Conservation (phyloP, 1,140 invertebrate genomes). For the Chrysopa pallens region DNA sequence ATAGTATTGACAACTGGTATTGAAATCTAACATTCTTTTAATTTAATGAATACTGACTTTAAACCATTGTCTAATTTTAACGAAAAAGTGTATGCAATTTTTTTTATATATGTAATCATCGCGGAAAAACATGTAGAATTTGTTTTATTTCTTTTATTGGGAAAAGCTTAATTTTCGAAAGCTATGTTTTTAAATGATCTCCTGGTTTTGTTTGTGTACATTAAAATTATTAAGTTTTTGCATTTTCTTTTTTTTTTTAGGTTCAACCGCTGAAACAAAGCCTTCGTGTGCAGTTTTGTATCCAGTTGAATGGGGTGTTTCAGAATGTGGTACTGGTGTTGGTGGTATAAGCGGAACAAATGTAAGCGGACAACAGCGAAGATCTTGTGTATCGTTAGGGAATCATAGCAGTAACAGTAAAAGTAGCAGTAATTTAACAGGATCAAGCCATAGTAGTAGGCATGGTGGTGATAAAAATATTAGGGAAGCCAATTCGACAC, state of each 20-base stretch:
- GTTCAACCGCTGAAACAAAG: slow-evolving; percentile 48
- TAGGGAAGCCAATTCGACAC: background rate
- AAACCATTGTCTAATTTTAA: too few relatives aligned
- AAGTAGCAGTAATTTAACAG: slow-evolving; percentile 49
- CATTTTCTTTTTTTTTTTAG: slow-evolving; percentile 10
- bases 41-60: too few relatives aligned
- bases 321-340: slow-evolving; percentile 36
- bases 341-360: background rate
- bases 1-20: too few relatives aligned
- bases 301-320: slow-evolving; percentile 26
- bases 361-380: slow-evolving; percentile 35
- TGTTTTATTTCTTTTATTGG: too few relatives aligned
- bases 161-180: too few relatives aligned
- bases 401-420: slow-evolving; percentile 54
- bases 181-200: too few relatives aligned
- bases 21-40: too few relatives aligned
- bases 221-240: background rate
- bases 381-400: slow-evolving; percentile 51
- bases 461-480: slow-evolving; percentile 9
- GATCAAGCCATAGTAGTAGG: slow-evolving; percentile 22
- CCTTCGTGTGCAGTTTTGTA: slow-evolving; percentile 43
- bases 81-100: too few relatives aligned
- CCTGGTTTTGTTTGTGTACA: slow-evolving; percentile 10
- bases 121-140: too few relatives aligned
- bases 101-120: too few relatives aligned